Conservation (phyloP, 2,113 vertebrate genomes). For the Corythaixoides concolor region DNA sequence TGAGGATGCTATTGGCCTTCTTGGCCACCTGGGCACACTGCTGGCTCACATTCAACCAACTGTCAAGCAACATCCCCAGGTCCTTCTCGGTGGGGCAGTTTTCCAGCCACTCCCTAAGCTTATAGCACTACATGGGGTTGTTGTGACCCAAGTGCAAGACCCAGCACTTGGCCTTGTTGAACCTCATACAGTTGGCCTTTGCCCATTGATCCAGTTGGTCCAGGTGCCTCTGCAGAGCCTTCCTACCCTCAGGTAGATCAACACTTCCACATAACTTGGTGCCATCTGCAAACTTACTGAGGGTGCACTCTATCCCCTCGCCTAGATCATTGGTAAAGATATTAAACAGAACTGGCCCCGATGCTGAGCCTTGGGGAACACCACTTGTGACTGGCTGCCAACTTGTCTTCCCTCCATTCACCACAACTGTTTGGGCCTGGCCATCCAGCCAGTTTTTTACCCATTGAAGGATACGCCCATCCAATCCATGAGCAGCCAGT, state of each 20-base stretch:
- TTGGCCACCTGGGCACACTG: neutral
- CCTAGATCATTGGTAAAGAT: too few species aligned
- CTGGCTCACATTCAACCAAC: neutral
- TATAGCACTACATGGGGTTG: neutral
- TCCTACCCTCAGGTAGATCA: neutral
- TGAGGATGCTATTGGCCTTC: neutral
- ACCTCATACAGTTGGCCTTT: neutral
- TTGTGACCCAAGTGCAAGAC: neutral
- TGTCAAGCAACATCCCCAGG: neutral
- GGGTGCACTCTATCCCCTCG: too few species aligned
- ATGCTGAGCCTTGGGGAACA: too few species aligned
- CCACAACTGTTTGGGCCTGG: too few species aligned
- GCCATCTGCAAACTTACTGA: neutral
- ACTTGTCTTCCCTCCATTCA: too few species aligned
- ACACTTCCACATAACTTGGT: too few species aligned
- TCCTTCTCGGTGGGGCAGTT: fast-evolving
- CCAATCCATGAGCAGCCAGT: neutral
- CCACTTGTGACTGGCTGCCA: too few species aligned
- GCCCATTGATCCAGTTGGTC: neutral
- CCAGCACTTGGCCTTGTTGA: neutral
- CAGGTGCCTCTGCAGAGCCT: neutral
- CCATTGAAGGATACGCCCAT: fast-evolving
- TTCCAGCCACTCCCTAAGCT: neutral
- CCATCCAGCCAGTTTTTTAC: neutral
- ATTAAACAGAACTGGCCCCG: too few species aligned